These are phyloP conservation scores for Drosophila santomea DNA, from an alignment of 1,140 invertebrate genomes.

Conservation along the genomic window DNA sequence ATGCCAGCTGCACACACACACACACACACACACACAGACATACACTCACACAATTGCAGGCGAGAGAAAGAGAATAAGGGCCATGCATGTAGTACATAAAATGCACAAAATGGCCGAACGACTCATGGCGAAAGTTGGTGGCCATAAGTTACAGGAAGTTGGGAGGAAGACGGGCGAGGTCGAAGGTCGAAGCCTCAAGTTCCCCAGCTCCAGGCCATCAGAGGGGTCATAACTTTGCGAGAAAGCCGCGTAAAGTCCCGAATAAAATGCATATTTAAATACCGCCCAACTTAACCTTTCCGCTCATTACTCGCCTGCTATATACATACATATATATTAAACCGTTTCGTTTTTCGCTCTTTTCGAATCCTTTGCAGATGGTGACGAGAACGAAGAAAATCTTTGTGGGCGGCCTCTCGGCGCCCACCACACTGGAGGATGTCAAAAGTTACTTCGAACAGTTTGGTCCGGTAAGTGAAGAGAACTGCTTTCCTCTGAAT, in stretches of 20 bases:
- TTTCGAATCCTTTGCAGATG: conserved; percentile 90
- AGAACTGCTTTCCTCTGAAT: neutral
- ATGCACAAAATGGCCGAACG: conserved; percentile 75
- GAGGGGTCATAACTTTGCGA: conserved; percentile 66
- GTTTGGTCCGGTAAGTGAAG: conserved; percentile 97
- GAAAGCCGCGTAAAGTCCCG: conserved; percentile 6
- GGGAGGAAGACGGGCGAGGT: neutral
- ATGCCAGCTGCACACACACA: conserved; percentile 75
- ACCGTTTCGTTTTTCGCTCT: neutral
- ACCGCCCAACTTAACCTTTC: conserved; percentile 60
- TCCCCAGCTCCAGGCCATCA: conserved; percentile 54
- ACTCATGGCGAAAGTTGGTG: conserved; percentile 75
- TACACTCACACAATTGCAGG: neutral
- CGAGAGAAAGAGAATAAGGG: conserved; percentile 19
- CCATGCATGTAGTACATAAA: conserved; percentile 72
- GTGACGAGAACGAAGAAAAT: conserved; percentile 99
- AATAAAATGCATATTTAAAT: conserved; percentile 79
- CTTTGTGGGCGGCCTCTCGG: conserved; percentile 99
- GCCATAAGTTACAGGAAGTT: conserved; percentile 69
- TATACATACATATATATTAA: neutral
- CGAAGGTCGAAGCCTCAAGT: conserved; percentile 18
- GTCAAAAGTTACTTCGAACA: conserved; percentile 99
- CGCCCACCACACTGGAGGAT: conserved; percentile 99
- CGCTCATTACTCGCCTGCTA: conserved; percentile 23
- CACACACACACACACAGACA: conserved; percentile 54